These are phyloP conservation scores for Drosophila nikananu DNA, from an alignment of 1,140 invertebrate genomes.

Conservation along the genomic window DNA sequence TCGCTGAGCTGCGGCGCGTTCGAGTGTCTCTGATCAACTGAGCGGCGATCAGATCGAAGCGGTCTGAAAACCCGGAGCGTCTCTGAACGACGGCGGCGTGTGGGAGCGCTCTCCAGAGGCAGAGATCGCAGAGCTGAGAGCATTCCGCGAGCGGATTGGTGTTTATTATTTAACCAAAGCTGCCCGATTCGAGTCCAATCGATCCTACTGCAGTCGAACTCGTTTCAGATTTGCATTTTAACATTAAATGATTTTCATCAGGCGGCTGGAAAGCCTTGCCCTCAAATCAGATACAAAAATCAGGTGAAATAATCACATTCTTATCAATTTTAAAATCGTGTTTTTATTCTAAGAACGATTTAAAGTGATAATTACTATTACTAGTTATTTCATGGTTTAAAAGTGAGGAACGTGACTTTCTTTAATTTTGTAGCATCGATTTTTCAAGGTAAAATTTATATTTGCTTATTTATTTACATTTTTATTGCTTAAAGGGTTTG, in stretches of 20 bases:
- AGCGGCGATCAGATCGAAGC: constrained; percentile 71
- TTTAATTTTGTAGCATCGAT: too few species aligned
- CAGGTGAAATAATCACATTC: background rate
- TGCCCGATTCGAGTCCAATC: constrained; percentile 14
- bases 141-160: constrained; percentile 15
- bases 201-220: constrained; percentile 27
- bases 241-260: constrained; percentile 7
- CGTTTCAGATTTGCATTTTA: constrained; percentile 21
- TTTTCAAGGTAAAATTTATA: background rate
- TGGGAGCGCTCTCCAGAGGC: constrained; percentile 9
- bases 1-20: constrained; percentile 65
- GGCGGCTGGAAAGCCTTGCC: constrained; percentile 30
- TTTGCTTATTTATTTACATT: background rate
- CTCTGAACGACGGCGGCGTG: background rate
- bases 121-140: background rate
- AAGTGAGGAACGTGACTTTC: background rate
- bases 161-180: constrained; percentile 35
- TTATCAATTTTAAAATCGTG: background rate
- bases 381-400: background rate
- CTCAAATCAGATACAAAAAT: constrained; percentile 7
- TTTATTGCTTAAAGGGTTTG: background rate
- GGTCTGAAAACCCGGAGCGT: constrained; percentile 45
- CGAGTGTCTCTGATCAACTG: constrained; percentile 82
- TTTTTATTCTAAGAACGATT: background rate
- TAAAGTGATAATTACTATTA: background rate